These are phyloP conservation scores for Parochlus steinenii DNA, from an alignment of 2,888 invertebrate genomes.

Conservation along the genomic window DNA sequence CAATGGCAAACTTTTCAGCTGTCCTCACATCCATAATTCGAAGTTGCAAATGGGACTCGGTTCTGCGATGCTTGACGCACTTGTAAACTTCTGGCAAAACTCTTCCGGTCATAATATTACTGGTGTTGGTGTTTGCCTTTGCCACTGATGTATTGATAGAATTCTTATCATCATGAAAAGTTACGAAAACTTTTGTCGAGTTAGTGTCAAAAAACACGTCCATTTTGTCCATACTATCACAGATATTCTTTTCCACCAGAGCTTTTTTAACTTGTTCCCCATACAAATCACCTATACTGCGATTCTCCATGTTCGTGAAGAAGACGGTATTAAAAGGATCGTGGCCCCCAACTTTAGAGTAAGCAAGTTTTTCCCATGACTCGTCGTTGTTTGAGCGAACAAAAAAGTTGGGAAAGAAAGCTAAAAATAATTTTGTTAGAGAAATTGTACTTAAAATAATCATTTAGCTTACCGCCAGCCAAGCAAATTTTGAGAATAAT, in stretches of 20 bases:
- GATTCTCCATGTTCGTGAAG: constrained; percentile 38
- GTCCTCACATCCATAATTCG: constrained; percentile 17
- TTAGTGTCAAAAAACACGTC: constrained; percentile 28
- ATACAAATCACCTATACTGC: constrained; percentile 56
- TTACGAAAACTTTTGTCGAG: constrained; percentile 47
- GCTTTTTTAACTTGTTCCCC: constrained; percentile 42
- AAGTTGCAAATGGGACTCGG: constrained; percentile 20
- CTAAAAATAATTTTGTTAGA: constrained; percentile 35
- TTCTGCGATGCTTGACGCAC: constrained; percentile 48
- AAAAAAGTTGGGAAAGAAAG: constrained; percentile 90
- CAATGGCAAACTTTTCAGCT: constrained; percentile 33
- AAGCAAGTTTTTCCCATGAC: constrained; percentile 45
- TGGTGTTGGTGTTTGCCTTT: constrained; percentile 4
- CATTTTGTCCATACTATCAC: too few species aligned
- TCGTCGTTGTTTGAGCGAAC: constrained; percentile 35
- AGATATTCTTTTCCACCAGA: constrained; percentile 30
- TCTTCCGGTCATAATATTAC: constrained; percentile 34
- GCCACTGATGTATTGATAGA: constrained; percentile 19
- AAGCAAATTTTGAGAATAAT: constrained; percentile 45
- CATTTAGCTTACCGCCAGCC: constrained; percentile 18
- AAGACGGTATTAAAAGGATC: constrained; percentile 65
- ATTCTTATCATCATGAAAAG: constrained; percentile 40
- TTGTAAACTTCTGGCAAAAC: constrained; percentile 54
- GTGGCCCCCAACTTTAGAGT: constrained; percentile 47
- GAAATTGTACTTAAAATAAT: neutral